Evolutionary conservation across 2,113 vertebrate species (phyloP), one percentile per base, ranked within the genome.

Genomic region (Fulica atra): DNA sequence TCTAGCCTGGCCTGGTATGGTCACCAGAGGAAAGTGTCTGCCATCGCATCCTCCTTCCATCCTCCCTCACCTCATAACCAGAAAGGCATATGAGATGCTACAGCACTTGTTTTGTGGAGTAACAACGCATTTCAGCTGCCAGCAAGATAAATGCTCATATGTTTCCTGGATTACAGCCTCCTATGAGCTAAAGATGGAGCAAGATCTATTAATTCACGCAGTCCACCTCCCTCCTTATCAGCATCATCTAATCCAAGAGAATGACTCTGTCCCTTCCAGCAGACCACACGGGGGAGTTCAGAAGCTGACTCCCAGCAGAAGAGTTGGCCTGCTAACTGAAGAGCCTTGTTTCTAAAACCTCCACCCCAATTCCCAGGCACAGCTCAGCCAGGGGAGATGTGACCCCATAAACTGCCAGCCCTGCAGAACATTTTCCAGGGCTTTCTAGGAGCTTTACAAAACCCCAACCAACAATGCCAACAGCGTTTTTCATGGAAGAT

Each of bases 51-150:
- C 64, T 76, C 56, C 28, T 84, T 35, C 48, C 53, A 51, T 25
- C 54, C 48, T 76, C 38, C 56, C 46, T 71, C 3, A 1, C 13
- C 0, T 0, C 4, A 2, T 4, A 26, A 64, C 57, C 63, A 82
- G 25, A 81, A 61, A 48, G 48, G 57, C 40, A 36, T 4, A 50
- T 2, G 7, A 84, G 38, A 83, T 35, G 29, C 40, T 66, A 4
- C 1, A 84, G 36, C 1, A 0, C 71, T 74, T 87, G 28, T 65
- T 85, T 87, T 20, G 60, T 14, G 15, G 29, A 76, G 4, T 26
- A 89, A 53, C 2, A 4, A 63, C 16, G 13, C 4, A 6, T 29
- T 31, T 71, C 54, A 76, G 71, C 29, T 77, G 65, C 35, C 66
- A 86, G 54, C 44, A 65, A 86, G 76, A 5, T 21, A 88, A 71